These are phyloP conservation scores for Drosophila pseudoobscura DNA, from an alignment of 1,140 invertebrate genomes.

Conservation along the genomic window DNA sequence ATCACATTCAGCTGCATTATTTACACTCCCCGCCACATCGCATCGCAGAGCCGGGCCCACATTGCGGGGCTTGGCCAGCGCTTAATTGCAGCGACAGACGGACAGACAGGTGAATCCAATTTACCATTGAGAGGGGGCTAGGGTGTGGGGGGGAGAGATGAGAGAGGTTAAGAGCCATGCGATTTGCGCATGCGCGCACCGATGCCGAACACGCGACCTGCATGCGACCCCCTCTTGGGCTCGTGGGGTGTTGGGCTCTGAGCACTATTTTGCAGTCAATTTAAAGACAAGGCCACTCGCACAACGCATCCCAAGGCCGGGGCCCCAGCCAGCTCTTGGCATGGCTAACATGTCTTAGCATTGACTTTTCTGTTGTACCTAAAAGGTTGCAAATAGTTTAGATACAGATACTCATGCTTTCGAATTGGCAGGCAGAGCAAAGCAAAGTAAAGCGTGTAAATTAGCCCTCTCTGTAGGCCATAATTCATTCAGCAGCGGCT, in stretches of 20 bases:
- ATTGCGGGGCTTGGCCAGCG: slow-evolving; percentile 33
- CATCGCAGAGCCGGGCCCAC: slow-evolving; percentile 13
- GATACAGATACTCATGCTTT: no score
- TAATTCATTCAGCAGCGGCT: slow-evolving; percentile 18
- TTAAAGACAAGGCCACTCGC: slow-evolving; percentile 59
- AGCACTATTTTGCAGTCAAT: slow-evolving; percentile 68
- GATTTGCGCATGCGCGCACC: slow-evolving; percentile 53
- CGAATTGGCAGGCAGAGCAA: background rate
- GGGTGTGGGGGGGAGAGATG: background rate
- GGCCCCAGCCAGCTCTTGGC: slow-evolving; percentile 5
- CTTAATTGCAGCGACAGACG: slow-evolving; percentile 50
- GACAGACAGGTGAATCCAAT: slow-evolving; percentile 53
- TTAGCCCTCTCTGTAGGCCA: slow-evolving; percentile 21
- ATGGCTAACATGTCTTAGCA: slow-evolving; percentile 63
- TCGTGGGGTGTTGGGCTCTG: slow-evolving; percentile 1
- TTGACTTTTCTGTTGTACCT: slow-evolving; percentile 38
- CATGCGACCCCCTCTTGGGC: slow-evolving; percentile 42
- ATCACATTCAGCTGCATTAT: slow-evolving; percentile 51
- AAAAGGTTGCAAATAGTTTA: slow-evolving; percentile 2
- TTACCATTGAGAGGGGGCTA: slow-evolving; percentile 5
- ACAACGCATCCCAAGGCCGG: slow-evolving; percentile 50
- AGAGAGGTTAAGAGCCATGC: background rate
- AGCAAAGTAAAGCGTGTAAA: slow-evolving; percentile 14
- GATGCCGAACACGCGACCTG: slow-evolving; percentile 49
- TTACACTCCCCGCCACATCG: slow-evolving; percentile 28